Evolutionary conservation across 2,888 invertebrate genomes (phyloP), one percentile per base, ranked within the genome.

Genomic region (Siphlonurus alternatus): DNA sequence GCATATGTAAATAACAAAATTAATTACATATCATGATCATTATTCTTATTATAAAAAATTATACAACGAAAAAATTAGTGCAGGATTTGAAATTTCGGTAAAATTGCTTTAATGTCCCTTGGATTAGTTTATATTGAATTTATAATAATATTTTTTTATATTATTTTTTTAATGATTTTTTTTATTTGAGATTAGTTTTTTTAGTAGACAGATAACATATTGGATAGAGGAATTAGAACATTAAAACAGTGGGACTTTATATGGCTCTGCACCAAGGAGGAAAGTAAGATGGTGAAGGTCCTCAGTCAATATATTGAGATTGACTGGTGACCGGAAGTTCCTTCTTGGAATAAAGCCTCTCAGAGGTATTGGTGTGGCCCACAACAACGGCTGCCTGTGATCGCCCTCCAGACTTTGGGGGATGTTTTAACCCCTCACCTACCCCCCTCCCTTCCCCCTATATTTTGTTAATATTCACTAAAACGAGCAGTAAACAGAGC

Each of bases 331-430:
- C 38, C 38, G 15, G 15, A 38, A 10, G 15, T 38, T 15, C 38
- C 38, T 38, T 38, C 15, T 38, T 38, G 38, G 38, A 38, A 15
- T 38, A 38, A 38, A 38, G 15, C 38, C 15, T 38, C 5, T 38
- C 15, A 10, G 15, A 10, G 5, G 38, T 38, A 10, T 22, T 63
- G 67, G 65, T 77, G 78, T 78, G 82, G 81, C 80, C 81, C 78
- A 83, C 83, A 83, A 81, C 81, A 83, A 83, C 83, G 83, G 83
- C 82, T 81, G 81, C 81, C 82, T 82, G 83, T 63, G 22, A 15
- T 38, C 38, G 38, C 38, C 38, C 38, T 38, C 38, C 38, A 38
- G 38, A 38, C 38, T 15, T 38, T 38, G 5, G 38, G 5, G 5
- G 38, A 38, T 38, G 15, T 38, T 15, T 38, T 38, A 5, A 38